These are phyloP conservation scores for Tetrax tetrax DNA, from an alignment of 2,113 vertebrate genomes.

Conservation along the genomic window DNA sequence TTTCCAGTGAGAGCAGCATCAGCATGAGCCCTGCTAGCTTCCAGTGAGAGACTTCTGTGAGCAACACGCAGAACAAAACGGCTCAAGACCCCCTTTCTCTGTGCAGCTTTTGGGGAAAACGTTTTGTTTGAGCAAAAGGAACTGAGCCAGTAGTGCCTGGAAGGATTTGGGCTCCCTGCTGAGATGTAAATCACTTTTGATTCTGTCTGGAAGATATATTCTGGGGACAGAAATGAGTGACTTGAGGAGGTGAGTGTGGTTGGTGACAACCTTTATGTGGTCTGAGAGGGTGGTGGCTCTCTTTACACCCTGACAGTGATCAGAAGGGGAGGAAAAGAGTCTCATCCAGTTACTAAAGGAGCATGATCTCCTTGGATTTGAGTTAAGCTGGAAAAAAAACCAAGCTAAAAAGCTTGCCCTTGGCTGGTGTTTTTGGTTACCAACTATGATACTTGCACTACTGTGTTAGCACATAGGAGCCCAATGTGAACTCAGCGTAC, in stretches of 20 bases:
- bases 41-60: neutral
- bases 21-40: neutral
- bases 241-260: neutral
- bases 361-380: neutral
- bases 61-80: neutral
- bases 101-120: conserved; percentile 18
- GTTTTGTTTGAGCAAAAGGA: conserved; percentile 59
- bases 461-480: neutral
- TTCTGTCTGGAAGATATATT: neutral
- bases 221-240: neutral
- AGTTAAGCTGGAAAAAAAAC: neutral
- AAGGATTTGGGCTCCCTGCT: conserved; percentile 9
- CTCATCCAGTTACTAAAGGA: neutral
- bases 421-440: neutral
- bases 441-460: neutral
- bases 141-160: conserved; percentile 9
- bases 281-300: neutral
- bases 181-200: conserved; percentile 41
- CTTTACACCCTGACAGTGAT: neutral
- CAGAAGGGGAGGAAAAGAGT: neutral
- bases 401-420: neutral
- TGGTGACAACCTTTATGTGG: neutral
- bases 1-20: neutral
- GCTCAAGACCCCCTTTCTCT: neutral
- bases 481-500: fast-evolving